phyloP scores from a whole-genome alignment of 2,113 vertebrate genomes.

The Pan paniscus region DNA sequence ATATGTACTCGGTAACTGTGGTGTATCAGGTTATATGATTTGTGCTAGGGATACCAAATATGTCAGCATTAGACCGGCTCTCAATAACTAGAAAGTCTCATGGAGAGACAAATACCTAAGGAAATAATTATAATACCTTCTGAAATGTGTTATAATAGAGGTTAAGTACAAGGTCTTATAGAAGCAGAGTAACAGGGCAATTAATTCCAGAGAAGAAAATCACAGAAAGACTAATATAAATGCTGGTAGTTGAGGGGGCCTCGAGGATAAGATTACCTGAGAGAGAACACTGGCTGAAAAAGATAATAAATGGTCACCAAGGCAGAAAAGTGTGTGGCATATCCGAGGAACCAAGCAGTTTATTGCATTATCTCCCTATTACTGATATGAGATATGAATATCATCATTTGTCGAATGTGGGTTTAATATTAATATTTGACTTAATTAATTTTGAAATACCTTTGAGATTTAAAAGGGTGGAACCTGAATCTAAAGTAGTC shows the following conservation, averaged over 20 bases:
- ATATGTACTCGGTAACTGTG: background rate
- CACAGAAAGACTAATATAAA: background rate
- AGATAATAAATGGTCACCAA: background rate
- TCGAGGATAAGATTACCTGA: background rate
- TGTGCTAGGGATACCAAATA: background rate
- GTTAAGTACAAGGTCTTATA: conserved; percentile 17
- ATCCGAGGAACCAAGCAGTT: background rate
- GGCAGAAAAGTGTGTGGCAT: background rate
- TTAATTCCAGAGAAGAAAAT: conserved; percentile 50
- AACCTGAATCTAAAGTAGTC: background rate
- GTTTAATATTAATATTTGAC: background rate
- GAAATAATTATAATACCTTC: background rate
- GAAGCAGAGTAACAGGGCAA: background rate
- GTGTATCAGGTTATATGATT: background rate
- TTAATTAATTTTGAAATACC: background rate
- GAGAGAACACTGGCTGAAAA: background rate
- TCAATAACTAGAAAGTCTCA: background rate
- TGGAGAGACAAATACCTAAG: background rate
- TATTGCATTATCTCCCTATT: background rate
- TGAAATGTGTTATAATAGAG: conserved; percentile 26
- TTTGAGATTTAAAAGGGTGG: conserved; percentile 7
- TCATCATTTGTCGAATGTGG: background rate
- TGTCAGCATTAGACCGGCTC: background rate
- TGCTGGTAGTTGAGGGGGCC: background rate
- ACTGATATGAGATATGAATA: background rate